Base-by-base conservation (phyloP, 2,888 invertebrate genomes). In the Apodemia hepburni region DNA sequence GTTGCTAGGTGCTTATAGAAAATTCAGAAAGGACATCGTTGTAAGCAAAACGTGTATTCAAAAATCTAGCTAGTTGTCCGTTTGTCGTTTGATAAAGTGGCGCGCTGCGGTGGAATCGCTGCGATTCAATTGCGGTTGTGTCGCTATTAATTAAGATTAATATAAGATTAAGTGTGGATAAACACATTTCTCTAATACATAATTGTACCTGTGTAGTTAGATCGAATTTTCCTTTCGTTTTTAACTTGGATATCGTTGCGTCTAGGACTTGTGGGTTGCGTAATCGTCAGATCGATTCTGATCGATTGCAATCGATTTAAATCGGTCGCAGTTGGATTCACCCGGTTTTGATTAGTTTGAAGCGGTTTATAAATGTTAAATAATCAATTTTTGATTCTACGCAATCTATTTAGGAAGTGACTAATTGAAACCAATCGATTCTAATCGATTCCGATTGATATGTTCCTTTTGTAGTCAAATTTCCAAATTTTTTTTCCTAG, bases 191-290 rank as follows among this genome's bases (percentile, higher is more conserved):
- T 71, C 64, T 64, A 66, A 67, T 64, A 60, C 59, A 68, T 68
- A 68, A 68, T 64, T 82, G 90, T 90, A 90, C 90, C 90, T 90
- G 90, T 87, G 84, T 90, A 90, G 90, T 82, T 90, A 90, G 90
- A 85, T 78, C 77, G 81, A 90, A 89, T 90, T 89, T 85, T 82
- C 69, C 70, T 72, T 69, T 73, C 66, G 68, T 73, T 66, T 71
- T 73, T 70, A 69, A 72, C 74, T 82, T 83, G 83, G 83, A 86
- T 84, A 84, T 78, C 84, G 84, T 84, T 84, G 84, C 74, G 70
- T 73, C 73, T 75, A 71, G 68, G 68, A 70, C 73, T 74, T 75
- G 70, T 71, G 45, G 42, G 58, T 69, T 70, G 69, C 72, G 70
- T 67, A 66, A 17, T 65, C 68, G 66, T 60, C 61, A 69, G 65